Evolutionary conservation across 2,797 vertebrate species (phyloP), one percentile per base, ranked within the genome.

Genomic region (Sebastolobus alascanus): DNA sequence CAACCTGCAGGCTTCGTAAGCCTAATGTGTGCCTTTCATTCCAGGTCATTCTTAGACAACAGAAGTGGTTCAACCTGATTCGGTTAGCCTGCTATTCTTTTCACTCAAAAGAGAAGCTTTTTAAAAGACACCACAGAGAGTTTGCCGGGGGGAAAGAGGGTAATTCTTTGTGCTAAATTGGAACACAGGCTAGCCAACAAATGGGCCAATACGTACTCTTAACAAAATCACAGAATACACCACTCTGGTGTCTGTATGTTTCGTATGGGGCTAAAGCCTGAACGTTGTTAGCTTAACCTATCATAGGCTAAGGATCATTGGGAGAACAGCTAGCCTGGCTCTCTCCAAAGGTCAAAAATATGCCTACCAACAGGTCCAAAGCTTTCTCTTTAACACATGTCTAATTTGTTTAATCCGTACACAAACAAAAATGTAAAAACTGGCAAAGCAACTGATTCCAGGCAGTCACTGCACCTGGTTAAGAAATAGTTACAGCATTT

Each of bases 21-120:
- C 52, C 12, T 1, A 29, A 61, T 27, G 25, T 16, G n/a, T 9
- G 20, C 29, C 6, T 68, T 68, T 71, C 38, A 25, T 50, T 74
- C 46, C 61, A 56, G 8, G 22, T 67, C 46, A 67, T 67, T 60
- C 68, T 52, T 0, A 6, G 18, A 77, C 18, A 74, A 72, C 13
- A 80, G 20, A 84, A 84, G 81, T 71, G 66, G 82, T 75, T 77
- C 59, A 65, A 82, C 83, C 79, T 38, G 86, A 80, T 58, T 74
- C 38, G 58, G 63, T 68, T 6, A 52, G 50, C 43, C 43, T 46
- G 25, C 54, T 37, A 4, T 59, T 70, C 35, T 14, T 79, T 70
- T 40, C 59, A 71, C 33, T 43, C 20, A 5, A 11, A 75, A 63
- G 71, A 13, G 6, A 29, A 8, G 22, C 16, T 50, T 52, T 60